Evolutionary conservation across 2,113 vertebrate genomes (phyloP).

Genomic region (Chrysemys picta): DNA sequence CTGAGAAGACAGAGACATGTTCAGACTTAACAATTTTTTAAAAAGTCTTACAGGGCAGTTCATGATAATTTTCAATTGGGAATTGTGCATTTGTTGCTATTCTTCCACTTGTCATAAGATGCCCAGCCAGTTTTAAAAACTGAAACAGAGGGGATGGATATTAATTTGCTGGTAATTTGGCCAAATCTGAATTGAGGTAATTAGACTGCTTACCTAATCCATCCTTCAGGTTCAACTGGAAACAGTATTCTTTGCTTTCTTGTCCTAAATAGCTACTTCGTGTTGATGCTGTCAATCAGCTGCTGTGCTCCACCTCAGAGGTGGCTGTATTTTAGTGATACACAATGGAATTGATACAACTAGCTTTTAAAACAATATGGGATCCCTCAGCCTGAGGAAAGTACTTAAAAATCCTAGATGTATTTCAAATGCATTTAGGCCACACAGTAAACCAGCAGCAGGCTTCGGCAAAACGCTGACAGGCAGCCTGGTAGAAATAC

Average conservation of each 20-base stretch:
- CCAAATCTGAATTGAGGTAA: not conserved
- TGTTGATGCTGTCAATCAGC: conserved; percentile 25
- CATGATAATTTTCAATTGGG: not conserved
- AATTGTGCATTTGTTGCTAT: not conserved
- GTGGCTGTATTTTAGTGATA: not conserved
- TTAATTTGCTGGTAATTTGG: not conserved
- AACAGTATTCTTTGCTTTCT: not conserved
- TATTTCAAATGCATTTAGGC: not conserved
- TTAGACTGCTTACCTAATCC: not conserved
- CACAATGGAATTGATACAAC: fast-evolving
- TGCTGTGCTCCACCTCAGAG: not conserved
- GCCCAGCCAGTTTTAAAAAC: not conserved
- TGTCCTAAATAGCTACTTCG: conserved; percentile 53
- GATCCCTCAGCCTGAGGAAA: not conserved
- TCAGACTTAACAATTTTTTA: not conserved
- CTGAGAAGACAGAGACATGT: not conserved
- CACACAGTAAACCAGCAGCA: not conserved
- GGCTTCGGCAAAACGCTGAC: not conserved
- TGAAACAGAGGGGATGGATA: not conserved
- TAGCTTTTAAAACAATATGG: not conserved
- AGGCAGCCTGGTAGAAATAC: not conserved
- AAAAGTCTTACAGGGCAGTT: not conserved
- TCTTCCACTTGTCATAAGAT: not conserved
- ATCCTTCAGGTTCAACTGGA: not conserved
- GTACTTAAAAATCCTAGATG: not conserved